A percentile compares a stretch with the other conserved stretches of the same genome.
These are phyloP conservation scores for Neopipo cinnamomea DNA, from an alignment of 2,113 vertebrate species.

Conservation along the genomic window DNA sequence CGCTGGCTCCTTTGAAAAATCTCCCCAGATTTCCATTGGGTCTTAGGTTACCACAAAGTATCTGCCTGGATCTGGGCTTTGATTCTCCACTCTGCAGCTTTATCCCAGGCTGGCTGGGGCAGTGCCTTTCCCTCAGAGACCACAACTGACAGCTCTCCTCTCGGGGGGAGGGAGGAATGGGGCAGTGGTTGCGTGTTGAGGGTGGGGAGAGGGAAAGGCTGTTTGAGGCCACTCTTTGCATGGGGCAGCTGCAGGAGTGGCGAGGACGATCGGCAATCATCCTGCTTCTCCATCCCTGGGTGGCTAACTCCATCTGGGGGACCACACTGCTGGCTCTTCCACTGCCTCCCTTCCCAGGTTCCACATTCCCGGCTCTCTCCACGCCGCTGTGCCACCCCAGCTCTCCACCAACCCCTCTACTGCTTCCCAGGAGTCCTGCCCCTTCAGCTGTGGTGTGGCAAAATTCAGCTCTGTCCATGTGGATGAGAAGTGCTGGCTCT, in stretches of 20 bases:
- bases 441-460: neutral
- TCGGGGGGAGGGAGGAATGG: conserved; percentile 11
- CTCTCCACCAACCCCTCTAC: neutral
- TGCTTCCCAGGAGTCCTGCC: neutral
- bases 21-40: neutral
- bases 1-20: neutral
- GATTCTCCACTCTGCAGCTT: neutral
- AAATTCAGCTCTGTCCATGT: neutral
- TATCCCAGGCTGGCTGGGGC: neutral
- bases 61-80: conserved; percentile 35
- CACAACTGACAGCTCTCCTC: conserved; percentile 39
- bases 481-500: too few relatives aligned
- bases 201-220: conserved; percentile 1
- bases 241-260: neutral
- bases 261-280: neutral
- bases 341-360: neutral
- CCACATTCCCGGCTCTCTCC: neutral
- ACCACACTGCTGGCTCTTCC: neutral
- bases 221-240: neutral
- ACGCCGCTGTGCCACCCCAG: neutral
- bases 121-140: conserved; percentile 34
- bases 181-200: neutral
- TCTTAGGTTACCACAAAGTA: neutral
- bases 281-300: neutral
- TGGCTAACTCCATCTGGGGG: neutral